phyloP scores from a whole-genome alignment of 2,888 invertebrate species.

The Antheraea assamensis region DNA sequence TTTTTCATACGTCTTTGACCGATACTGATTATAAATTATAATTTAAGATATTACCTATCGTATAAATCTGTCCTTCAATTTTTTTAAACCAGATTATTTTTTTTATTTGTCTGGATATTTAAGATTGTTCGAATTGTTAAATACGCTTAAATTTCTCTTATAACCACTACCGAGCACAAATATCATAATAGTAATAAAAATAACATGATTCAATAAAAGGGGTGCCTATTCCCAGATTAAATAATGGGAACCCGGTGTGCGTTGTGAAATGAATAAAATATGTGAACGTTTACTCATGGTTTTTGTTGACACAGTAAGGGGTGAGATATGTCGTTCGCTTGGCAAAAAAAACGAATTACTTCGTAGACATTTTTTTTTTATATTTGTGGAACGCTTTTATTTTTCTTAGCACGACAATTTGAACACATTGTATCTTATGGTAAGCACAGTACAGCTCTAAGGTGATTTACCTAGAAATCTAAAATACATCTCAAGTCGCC shows the following conservation, averaged over 20 bases:
- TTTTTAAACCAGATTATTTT: neutral
- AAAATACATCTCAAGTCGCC: too few relatives aligned
- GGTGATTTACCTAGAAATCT: too few relatives aligned
- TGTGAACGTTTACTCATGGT: slow-evolving; percentile 54
- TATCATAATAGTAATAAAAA: slow-evolving; percentile 16
- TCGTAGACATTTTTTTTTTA: too few relatives aligned
- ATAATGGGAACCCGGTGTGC: slow-evolving; percentile 52
- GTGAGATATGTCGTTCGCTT: slow-evolving; percentile 50
- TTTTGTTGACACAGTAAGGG: slow-evolving; percentile 55
- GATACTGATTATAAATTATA: neutral
- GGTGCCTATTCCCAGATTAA: slow-evolving; percentile 50
- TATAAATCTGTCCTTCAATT: neutral
- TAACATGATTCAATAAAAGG: slow-evolving; percentile 34
- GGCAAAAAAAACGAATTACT: slow-evolving; percentile 5
- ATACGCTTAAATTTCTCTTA: neutral
- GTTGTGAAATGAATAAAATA: slow-evolving; percentile 71
- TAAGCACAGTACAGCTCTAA: too few relatives aligned
- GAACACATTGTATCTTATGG: too few relatives aligned
- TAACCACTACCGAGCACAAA: neutral
- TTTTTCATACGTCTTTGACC: neutral
- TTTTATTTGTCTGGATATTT: neutral
- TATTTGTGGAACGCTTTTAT: too few relatives aligned
- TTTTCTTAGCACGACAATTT: too few relatives aligned
- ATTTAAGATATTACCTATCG: neutral
- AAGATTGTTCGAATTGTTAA: neutral